phyloP scores from a whole-genome alignment of 2,113 vertebrate genomes.

The Polyodon spathula region DNA sequence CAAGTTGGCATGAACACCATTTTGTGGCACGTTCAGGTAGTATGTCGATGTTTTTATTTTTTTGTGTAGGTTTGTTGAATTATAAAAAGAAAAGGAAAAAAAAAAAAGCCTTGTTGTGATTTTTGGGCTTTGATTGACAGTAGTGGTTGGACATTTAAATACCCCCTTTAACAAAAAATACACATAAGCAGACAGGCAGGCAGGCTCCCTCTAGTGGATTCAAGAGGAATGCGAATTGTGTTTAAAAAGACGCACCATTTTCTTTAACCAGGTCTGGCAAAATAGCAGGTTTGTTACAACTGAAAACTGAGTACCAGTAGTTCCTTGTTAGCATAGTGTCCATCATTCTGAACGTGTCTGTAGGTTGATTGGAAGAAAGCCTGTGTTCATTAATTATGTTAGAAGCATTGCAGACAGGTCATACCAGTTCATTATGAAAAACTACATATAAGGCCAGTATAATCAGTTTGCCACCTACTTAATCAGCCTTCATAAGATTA shows the following conservation, averaged over 20 bases:
- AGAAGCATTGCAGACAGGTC: no score
- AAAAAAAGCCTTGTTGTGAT: constrained; percentile 26
- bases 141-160: constrained; percentile 66
- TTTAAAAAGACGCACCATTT: constrained; percentile 26
- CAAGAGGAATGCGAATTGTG: constrained; percentile 23
- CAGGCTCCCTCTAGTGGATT: constrained; percentile 53
- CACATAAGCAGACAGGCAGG: constrained; percentile 27
- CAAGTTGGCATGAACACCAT: no score
- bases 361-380: no score
- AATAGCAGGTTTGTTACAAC: no score
- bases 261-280: no score
- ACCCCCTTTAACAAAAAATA: constrained; percentile 57
- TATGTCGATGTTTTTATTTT: neutral
- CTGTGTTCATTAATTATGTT: no score
- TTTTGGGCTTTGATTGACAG: constrained; percentile 67
- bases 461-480: no score
- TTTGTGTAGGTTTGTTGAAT: neutral
- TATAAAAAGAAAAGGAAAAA: neutral
- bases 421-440: no score
- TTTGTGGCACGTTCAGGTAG: neutral
- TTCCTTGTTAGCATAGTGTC: no score
- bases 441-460: no score
- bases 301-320: neutral
- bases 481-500: no score
- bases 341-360: no score